phyloP scores from a whole-genome alignment of 2,113 vertebrate species.

The Gulo gulo region DNA sequence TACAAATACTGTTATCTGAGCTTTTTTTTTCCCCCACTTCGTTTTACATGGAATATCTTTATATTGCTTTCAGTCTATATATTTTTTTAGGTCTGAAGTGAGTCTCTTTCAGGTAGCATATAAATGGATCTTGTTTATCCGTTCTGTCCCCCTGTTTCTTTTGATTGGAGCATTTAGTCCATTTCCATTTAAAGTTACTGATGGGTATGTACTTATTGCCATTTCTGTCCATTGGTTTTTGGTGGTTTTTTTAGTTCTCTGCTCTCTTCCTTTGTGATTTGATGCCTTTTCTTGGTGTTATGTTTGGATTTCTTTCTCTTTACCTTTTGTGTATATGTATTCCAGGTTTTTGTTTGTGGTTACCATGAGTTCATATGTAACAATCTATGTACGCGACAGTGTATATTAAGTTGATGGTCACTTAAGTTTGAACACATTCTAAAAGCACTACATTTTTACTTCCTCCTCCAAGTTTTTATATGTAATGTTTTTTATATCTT shows the following conservation, averaged over 20 bases:
- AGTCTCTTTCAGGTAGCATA: neutral
- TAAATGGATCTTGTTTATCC: neutral
- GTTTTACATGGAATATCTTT: neutral
- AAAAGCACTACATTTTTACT: neutral
- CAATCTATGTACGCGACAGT: neutral
- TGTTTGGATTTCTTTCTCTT: neutral
- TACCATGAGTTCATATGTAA: neutral
- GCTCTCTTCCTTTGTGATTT: neutral
- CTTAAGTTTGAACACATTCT: neutral
- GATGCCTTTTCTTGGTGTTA: neutral
- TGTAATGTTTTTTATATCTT: neutral
- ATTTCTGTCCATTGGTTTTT: neutral
- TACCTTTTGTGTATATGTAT: neutral
- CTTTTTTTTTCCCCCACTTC: neutral
- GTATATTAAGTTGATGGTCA: neutral
- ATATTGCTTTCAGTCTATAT: neutral
- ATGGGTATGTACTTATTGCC: neutral
- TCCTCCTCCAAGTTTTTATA: neutral
- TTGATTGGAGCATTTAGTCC: neutral
- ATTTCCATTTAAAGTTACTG: neutral
- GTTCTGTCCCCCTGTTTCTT: neutral
- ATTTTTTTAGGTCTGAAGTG: neutral
- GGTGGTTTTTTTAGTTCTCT: neutral
- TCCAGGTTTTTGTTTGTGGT: neutral
- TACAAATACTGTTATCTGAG: neutral